phyloP scores from a whole-genome alignment of 2,797 vertebrate genomes.

The Sebastes minor region DNA sequence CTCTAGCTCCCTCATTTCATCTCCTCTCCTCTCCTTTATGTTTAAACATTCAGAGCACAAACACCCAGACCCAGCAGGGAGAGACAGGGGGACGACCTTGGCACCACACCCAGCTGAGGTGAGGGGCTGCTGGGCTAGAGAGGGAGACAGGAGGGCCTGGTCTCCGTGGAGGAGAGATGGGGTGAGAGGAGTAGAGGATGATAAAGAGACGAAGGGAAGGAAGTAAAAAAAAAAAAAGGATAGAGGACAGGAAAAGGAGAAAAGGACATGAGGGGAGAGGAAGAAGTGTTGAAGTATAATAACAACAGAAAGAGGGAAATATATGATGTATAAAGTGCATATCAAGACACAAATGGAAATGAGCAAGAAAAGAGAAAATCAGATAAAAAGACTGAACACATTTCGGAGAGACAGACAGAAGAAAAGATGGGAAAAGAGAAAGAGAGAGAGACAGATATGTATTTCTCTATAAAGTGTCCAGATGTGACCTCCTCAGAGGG shows the following conservation, averaged over 20 bases:
- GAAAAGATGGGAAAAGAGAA: neutral
- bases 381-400: neutral
- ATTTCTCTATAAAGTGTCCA: constrained; percentile 72
- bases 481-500: constrained; percentile 75
- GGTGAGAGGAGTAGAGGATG: neutral
- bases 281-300: neutral
- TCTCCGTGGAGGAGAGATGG: constrained; percentile 2
- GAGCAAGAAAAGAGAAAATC: neutral
- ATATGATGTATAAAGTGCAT: neutral
- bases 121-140: constrained; percentile 51
- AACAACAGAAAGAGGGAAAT: neutral
- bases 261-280: neutral
- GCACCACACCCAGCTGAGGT: constrained; percentile 61
- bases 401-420: neutral
- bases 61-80: constrained; percentile 43
- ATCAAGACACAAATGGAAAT: neutral
- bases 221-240: neutral
- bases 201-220: neutral
- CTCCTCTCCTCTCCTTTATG: neutral
- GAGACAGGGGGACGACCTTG: constrained; percentile 60
- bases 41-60: constrained; percentile 59
- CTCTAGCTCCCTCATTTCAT: neutral
- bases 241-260: neutral
- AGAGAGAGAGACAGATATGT: constrained; percentile 31
- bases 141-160: constrained; percentile 23